Conservation (phyloP, 2,113 vertebrate genomes). For the Psettodes erumei region DNA sequence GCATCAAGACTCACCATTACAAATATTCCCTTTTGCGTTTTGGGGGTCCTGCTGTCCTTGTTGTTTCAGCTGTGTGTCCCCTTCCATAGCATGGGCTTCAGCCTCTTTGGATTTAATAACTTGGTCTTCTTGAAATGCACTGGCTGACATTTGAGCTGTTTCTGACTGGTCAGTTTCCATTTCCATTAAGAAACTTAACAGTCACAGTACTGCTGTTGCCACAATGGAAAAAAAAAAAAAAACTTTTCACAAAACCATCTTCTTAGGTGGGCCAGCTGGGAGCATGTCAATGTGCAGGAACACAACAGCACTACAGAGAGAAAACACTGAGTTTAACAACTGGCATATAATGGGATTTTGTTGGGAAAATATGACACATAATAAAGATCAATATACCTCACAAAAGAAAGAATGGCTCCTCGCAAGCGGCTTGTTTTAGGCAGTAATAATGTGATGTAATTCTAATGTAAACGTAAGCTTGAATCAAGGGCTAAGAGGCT, state of each 20-base stretch:
- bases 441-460: slow-evolving; percentile 44
- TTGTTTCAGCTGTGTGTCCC: slow-evolving; percentile 32
- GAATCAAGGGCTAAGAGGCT: slow-evolving; percentile 22
- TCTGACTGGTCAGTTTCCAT: slow-evolving; percentile 45
- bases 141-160: slow-evolving; percentile 63
- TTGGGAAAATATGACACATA: neutral
- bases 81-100: slow-evolving; percentile 19
- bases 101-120: slow-evolving; percentile 57
- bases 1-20: slow-evolving; percentile 72
- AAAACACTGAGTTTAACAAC: neutral
- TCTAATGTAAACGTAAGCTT: slow-evolving; percentile 33
- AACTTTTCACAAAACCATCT: slow-evolving; percentile 57
- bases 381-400: neutral
- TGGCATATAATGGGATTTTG: neutral
- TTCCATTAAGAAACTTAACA: slow-evolving; percentile 35
- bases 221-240: slow-evolving; percentile 18
- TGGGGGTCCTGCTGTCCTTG: slow-evolving; percentile 40
- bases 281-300: slow-evolving; percentile 31
- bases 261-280: slow-evolving; percentile 5
- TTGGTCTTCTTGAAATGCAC: slow-evolving; percentile 31
- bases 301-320: slow-evolving; percentile 13
- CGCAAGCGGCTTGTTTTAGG: neutral
- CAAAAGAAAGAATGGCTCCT: neutral
- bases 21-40: slow-evolving; percentile 34
- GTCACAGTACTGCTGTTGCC: slow-evolving; percentile 35